These are phyloP conservation scores for Pinna nobilis DNA, from an alignment of 1,140 invertebrate genomes.

Conservation along the genomic window DNA sequence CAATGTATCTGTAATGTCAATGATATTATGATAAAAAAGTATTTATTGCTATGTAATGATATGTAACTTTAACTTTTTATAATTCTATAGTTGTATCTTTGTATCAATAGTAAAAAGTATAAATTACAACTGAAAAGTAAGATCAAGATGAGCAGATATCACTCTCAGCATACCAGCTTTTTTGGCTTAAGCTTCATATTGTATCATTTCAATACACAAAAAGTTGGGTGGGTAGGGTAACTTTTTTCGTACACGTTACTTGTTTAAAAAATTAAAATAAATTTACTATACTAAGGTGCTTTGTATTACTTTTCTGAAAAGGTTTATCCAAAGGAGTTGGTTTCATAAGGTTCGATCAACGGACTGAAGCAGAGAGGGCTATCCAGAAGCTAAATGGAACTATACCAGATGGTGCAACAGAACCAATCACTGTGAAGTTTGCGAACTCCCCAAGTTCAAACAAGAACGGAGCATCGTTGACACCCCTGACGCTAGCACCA, in stretches of 20 bases:
- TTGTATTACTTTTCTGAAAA: conserved; percentile 66
- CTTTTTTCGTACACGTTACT: not conserved
- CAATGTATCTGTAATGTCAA: no score
- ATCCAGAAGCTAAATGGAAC: conserved; percentile 99
- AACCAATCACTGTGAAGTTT: conserved; percentile 99
- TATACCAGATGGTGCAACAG: conserved; percentile 91
- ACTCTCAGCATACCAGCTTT: no score
- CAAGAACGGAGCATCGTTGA: conserved; percentile 66
- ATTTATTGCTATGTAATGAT: no score
- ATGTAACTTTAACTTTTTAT: no score
- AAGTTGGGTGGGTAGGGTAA: not conserved
- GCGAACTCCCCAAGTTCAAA: conserved; percentile 86
- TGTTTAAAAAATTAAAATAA: not conserved
- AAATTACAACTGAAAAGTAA: no score
- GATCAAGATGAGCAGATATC: no score
- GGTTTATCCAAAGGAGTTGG: conserved; percentile 99
- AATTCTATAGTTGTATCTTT: no score
- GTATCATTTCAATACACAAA: no score
- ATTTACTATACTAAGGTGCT: no score
- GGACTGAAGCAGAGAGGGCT: conserved; percentile 96
- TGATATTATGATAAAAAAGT: no score
- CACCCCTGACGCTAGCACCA: conserved; percentile 79
- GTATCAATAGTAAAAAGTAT: no score
- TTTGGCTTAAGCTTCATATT: no score
- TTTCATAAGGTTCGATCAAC: conserved; percentile 99